Percentiles rank a stretch among this genome's conserved stretches.
phyloP scores from a whole-genome alignment of 2,113 vertebrate genomes.

The Psophia crepitans region DNA sequence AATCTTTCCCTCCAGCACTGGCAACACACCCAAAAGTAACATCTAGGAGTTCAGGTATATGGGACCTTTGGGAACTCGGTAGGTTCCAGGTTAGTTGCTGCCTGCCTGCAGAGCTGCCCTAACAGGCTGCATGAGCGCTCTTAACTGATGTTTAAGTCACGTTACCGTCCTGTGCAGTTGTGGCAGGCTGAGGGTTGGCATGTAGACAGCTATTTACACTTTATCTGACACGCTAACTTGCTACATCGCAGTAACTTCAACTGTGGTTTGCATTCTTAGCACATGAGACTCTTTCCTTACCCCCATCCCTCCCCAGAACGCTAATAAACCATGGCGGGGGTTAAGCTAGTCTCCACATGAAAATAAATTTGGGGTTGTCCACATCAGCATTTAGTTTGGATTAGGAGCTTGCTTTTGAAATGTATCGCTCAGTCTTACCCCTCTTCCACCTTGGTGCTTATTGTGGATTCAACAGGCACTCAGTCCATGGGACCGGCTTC shows the following conservation, averaged over 20 bases:
- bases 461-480: conserved; percentile 6
- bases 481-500: background rate
- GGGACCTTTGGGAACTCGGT: background rate
- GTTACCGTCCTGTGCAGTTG: background rate
- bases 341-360: background rate
- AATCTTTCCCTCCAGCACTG: conserved; percentile 30
- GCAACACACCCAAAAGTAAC: conserved; percentile 37
- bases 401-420: conserved; percentile 32
- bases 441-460: conserved; percentile 16
- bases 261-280: background rate
- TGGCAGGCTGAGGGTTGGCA: background rate
- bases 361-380: conserved; percentile 20
- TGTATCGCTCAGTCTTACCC: background rate
- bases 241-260: background rate
- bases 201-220: background rate
- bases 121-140: background rate
- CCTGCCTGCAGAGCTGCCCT: background rate
- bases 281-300: background rate
- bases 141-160: background rate
- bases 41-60: background rate
- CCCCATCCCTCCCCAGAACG: background rate
- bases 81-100: background rate
- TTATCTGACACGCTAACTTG: background rate
- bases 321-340: background rate
- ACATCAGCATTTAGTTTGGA: conserved; percentile 16